Base-by-base conservation (phyloP, 2,888 invertebrate species). In the Yponomeuta malinellus region DNA sequence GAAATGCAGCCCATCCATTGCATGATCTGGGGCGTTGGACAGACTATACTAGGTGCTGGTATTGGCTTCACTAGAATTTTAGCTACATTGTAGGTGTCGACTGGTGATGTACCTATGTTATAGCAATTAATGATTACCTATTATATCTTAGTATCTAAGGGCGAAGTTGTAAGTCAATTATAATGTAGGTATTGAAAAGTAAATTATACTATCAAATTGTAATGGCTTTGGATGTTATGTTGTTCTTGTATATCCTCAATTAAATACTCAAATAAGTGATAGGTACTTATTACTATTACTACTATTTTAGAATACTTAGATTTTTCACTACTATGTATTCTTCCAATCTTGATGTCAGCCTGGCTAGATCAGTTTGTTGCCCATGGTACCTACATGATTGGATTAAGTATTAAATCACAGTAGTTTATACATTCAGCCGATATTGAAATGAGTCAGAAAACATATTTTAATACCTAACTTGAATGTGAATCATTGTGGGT, bases 1-100 rank as follows among this genome's bases (percentile, higher is more conserved):
- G 95, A 95, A 79, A 98, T 98, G 98, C 95, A 96, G 73, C 97
- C 97, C 65, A 94, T 98, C 73, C 97, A 98, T 87, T 98, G 98
- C 71, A 94, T 98, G 89, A 94, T 98, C 76, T 98, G 98, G 97
- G 98, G 98, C 72, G 95, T 98, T 71, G 98, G 98, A 74, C 98
- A 98, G 90, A 98, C 98, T 71, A 93, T 97, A 74, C 91, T 97
- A 68, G 96, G 97, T 69, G 97, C 97, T 75, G 96, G 97, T 77
- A 95, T 98, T 79, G 98, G 98, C 72, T 98, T 98, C 84, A 97
- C 98, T 73, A 94, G 98, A 84, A 97, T 98, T 78, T 93, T 98
- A 79, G 98, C 98, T 71, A 98, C 98, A 72, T 94, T 98, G 81
- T 98, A 95, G 95, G 83, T 73, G 29, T 72, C 31, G 37, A 43